Conservation (phyloP, 2,113 vertebrate genomes). For the Galemys pyrenaicus region DNA sequence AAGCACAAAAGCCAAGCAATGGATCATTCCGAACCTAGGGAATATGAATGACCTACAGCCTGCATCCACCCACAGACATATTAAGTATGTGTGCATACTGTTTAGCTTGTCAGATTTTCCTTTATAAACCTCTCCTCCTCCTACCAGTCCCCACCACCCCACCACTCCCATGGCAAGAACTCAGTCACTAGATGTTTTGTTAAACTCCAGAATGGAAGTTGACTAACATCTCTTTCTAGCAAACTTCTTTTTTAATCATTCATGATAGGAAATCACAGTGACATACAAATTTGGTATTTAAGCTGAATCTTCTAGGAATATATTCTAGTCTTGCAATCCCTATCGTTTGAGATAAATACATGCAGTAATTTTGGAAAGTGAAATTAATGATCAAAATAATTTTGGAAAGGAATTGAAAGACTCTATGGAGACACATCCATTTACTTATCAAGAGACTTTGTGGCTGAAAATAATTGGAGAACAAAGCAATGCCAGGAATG, state of each 20-base stretch:
- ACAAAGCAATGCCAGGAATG: slow-evolving; percentile 57
- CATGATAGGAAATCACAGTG: neutral
- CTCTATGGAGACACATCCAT: neutral
- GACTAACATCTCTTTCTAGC: neutral
- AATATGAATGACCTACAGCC: neutral
- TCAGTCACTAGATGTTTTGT: neutral
- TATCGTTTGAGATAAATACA: slow-evolving; percentile 10
- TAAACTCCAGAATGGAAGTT: neutral
- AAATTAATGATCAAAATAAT: slow-evolving; percentile 14
- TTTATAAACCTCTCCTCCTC: neutral
- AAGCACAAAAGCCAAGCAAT: neutral
- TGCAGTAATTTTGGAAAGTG: slow-evolving; percentile 20
- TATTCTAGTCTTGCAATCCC: neutral
- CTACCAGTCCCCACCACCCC: too few species aligned
- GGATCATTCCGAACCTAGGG: neutral
- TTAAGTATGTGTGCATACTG: neutral
- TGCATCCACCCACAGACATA: neutral
- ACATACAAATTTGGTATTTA: slow-evolving; percentile 9
- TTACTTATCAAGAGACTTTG: slow-evolving; percentile 47
- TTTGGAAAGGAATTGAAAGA: slow-evolving; percentile 30
- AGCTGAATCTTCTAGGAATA: neutral
- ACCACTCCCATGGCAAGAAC: neutral
- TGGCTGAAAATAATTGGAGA: slow-evolving; percentile 3
- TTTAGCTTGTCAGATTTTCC: neutral
- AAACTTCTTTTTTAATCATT: neutral